These are phyloP conservation scores for Leptocoma aspasia DNA, from an alignment of 2,113 vertebrate genomes.

Conservation along the genomic window DNA sequence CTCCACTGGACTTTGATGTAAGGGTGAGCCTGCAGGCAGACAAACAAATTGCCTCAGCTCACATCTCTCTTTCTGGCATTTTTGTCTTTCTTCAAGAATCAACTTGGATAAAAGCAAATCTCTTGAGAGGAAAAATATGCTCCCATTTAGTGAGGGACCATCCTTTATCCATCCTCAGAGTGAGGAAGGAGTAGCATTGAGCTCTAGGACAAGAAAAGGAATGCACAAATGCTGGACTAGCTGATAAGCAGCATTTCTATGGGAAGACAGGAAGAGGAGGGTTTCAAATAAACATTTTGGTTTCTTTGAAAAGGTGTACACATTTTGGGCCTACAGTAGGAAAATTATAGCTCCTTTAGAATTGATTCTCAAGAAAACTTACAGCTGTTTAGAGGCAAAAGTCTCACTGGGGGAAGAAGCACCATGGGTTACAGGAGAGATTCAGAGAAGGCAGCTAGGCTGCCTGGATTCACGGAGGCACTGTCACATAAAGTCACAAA, in stretches of 20 bases:
- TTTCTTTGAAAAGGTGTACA: background rate
- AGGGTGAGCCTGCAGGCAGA: background rate
- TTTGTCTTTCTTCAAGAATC: constrained; percentile 10
- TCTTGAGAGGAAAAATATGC: background rate
- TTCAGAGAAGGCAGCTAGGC: background rate
- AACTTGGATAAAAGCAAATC: background rate
- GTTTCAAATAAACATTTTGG: background rate
- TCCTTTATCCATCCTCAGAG: background rate
- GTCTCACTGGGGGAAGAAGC: background rate
- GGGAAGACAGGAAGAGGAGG: background rate
- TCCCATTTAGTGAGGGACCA: background rate
- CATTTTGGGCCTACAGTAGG: background rate
- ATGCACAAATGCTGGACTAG: background rate
- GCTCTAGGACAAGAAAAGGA: background rate
- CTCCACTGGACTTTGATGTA: background rate
- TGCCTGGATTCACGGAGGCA: background rate
- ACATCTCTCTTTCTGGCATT: background rate
- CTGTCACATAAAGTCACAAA: background rate
- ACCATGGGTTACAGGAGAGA: background rate
- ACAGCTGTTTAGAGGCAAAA: background rate
- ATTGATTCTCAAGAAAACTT: background rate
- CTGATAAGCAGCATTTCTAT: background rate
- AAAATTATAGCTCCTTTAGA: background rate
- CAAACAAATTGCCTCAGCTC: background rate
- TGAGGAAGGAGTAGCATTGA: background rate